These are phyloP conservation scores for Platycheirus albimanus DNA, from an alignment of 2,888 invertebrate species.

Conservation along the genomic window DNA sequence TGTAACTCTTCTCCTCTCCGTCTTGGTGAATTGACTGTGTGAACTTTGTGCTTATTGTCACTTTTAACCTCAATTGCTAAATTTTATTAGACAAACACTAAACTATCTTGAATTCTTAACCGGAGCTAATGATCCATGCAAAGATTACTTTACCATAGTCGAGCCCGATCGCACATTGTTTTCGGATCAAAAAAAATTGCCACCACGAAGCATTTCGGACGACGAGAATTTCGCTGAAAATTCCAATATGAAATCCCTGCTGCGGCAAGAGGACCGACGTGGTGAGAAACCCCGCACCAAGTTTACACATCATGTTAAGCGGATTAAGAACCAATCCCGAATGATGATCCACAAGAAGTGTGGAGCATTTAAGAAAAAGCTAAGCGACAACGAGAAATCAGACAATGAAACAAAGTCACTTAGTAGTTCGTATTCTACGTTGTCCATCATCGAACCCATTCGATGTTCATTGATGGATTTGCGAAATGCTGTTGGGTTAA, in stretches of 20 bases:
- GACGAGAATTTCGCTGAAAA: slow-evolving; percentile 79
- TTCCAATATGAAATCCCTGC: slow-evolving; percentile 81
- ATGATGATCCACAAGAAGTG: slow-evolving; percentile 86
- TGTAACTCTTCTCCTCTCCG: slow-evolving; percentile 39
- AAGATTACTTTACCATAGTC: slow-evolving; percentile 75
- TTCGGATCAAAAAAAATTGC: slow-evolving; percentile 74
- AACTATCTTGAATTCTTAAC: slow-evolving; percentile 86
- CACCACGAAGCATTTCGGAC: slow-evolving; percentile 76
- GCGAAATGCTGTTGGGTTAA: slow-evolving; percentile 80
- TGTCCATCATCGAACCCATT: slow-evolving; percentile 78
- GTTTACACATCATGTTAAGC: slow-evolving; percentile 85
- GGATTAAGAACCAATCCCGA: slow-evolving; percentile 85
- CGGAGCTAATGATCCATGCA: slow-evolving; percentile 80
- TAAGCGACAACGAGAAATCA: slow-evolving; percentile 81
- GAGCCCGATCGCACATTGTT: slow-evolving; percentile 60
- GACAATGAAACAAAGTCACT: slow-evolving; percentile 83
- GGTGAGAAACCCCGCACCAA: slow-evolving; percentile 83
- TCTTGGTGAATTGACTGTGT: slow-evolving; percentile 45
- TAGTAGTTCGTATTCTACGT: slow-evolving; percentile 84
- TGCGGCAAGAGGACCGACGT: slow-evolving; percentile 86
- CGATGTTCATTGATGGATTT: slow-evolving; percentile 83
- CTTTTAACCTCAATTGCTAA: slow-evolving; percentile 53
- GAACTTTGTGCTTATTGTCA: slow-evolving; percentile 51
- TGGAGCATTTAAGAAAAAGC: slow-evolving; percentile 85
- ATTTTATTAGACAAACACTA: slow-evolving; percentile 76